These are phyloP conservation scores for Callimorpha dominula DNA, from an alignment of 2,888 invertebrate species.

Conservation along the genomic window DNA sequence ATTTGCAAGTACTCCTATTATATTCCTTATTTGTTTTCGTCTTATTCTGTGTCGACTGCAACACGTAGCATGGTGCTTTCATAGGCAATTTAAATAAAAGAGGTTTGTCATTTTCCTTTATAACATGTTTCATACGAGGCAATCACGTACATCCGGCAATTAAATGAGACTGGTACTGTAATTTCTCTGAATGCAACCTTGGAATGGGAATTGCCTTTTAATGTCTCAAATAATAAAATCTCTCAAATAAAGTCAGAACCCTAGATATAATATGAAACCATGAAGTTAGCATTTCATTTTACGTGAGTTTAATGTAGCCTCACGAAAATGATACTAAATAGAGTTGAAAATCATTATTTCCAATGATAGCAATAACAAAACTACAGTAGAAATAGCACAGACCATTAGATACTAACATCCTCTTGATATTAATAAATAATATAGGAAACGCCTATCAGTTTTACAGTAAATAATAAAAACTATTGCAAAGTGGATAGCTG, in stretches of 20 bases:
- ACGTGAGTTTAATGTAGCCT: too few relatives aligned
- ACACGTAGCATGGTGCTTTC: neutral
- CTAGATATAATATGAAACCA: too few relatives aligned
- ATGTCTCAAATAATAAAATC: neutral
- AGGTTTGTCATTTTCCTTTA: neutral
- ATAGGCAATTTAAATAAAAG: neutral
- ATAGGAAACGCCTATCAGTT: constrained; percentile 29
- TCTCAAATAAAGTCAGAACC: too few relatives aligned
- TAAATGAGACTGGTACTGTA: neutral
- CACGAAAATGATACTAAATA: neutral
- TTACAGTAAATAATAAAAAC: neutral
- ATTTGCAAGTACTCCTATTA: too few relatives aligned
- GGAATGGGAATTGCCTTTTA: neutral
- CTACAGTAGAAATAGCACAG: constrained; percentile 2
- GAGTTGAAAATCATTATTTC: neutral
- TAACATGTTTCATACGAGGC: neutral
- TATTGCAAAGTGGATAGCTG: neutral
- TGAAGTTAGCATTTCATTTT: too few relatives aligned
- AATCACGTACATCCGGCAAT: neutral
- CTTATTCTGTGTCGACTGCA: neutral
- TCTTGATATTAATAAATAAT: constrained; percentile 15
- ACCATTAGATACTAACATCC: constrained; percentile 13
- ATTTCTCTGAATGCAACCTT: neutral
- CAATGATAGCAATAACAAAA: neutral
- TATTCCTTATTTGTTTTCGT: too few relatives aligned